Evolutionary conservation across 2,797 vertebrate genomes (phyloP).

Genomic region (Lindbergichthys nudifrons): DNA sequence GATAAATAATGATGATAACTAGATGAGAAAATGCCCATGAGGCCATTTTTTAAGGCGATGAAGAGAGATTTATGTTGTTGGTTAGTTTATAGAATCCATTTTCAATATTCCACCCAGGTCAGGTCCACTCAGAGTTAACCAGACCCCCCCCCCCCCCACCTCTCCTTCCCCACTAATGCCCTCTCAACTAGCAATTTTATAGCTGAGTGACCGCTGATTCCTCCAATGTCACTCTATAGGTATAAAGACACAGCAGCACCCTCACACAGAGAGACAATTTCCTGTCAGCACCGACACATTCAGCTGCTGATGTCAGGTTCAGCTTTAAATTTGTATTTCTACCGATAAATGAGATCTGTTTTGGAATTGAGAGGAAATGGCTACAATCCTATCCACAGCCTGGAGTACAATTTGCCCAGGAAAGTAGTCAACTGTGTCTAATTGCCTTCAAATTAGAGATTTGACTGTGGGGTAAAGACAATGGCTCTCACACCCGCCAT

Average conservation of each 20-base stretch:
- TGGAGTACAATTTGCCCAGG: conserved; percentile 42
- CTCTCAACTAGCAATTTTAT: conserved; percentile 72
- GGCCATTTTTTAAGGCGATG: not conserved
- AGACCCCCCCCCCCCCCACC: conserved; percentile 32
- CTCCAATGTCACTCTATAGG: conserved; percentile 60
- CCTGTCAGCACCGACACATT: conserved; percentile 39
- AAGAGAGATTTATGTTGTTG: not conserved
- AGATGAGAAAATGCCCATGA: not conserved
- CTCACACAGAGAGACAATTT: conserved; percentile 54
- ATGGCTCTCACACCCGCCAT: conserved; percentile 30
- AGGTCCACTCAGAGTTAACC: conserved; percentile 7
- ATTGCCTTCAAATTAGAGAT: conserved; percentile 66
- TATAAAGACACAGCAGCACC: conserved; percentile 36
- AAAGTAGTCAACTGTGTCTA: conserved; percentile 60
- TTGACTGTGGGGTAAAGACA: conserved; percentile 46
- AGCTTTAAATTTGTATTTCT: conserved; percentile 45
- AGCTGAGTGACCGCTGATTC: conserved; percentile 60
- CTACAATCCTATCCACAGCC: conserved; percentile 44
- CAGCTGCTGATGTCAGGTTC: conserved; percentile 33
- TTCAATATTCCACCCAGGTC: not conserved
- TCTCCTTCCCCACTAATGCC: conserved; percentile 61
- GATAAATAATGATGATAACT: not conserved
- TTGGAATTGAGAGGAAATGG: conserved; percentile 54
- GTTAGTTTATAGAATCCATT: not conserved
- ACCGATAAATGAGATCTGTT: conserved; percentile 55